Percentiles rank a stretch among this genome's conserved stretches.
Conservation (phyloP, 1,140 invertebrate genomes). For the Alviniconcha marisindica region DNA sequence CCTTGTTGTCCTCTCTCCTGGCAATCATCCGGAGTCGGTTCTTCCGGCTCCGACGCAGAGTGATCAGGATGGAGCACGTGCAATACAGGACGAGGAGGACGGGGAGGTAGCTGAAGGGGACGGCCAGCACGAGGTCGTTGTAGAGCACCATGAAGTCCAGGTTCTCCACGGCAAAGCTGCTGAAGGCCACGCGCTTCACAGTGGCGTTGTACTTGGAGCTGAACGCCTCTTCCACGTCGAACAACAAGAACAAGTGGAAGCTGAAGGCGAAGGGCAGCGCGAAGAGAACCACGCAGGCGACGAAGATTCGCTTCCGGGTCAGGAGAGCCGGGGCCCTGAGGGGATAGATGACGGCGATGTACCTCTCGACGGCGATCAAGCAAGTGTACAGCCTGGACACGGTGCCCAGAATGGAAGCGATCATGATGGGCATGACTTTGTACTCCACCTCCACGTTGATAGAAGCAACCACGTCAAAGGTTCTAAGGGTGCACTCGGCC, state of each 20-base stretch:
- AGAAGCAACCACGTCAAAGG: not conserved
- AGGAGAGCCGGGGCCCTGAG: not conserved
- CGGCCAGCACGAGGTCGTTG: not conserved
- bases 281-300: not conserved
- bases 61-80: conserved; percentile 6
- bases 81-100: conserved; percentile 3
- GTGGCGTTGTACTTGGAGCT: not conserved
- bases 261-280: not conserved
- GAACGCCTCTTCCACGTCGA: not conserved
- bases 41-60: not conserved
- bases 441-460: conserved; percentile 4
- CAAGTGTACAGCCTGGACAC: not conserved
- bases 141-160: not conserved
- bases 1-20: conserved; percentile 13
- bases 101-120: not conserved
- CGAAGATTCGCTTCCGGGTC: not conserved
- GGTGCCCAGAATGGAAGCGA: not conserved
- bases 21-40: not conserved
- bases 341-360: conserved; percentile 5
- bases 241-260: not conserved
- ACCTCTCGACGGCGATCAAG: conserved; percentile 25
- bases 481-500: conserved; percentile 3
- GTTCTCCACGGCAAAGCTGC: not conserved
- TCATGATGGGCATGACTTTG: not conserved
- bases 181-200: not conserved